Evolutionary conservation across 1,140 invertebrate genomes (phyloP), one percentile per base, ranked within the genome.

Genomic region (Chelonus insularis): DNA sequence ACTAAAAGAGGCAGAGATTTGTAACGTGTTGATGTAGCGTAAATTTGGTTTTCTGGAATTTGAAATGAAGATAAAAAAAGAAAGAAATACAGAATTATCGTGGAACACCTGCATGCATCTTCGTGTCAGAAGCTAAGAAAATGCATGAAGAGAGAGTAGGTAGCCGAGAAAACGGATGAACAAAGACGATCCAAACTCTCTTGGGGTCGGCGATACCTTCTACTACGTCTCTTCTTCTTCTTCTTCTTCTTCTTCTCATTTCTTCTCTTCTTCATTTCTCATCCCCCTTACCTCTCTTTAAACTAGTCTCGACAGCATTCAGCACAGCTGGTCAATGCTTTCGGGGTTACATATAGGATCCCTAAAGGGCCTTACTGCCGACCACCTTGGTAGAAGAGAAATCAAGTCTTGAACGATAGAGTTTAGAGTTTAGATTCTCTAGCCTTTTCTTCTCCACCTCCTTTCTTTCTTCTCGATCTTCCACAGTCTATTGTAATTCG

Each of bases 301-400:
- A 12, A 34, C n/a, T n/a, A 32, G 6, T 12, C 25, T 34, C 4
- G 29, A 20, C 21, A 21, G 34, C 52, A 37, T 37, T 34, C 9
- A 55, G 20, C 36, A 55, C 52, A 55, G 52, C 34, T 55, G 52
- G 52, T 39, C 34, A 55, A 55, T 55, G 52, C 52, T 55, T 55
- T 55, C 34, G 36, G 34, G 34, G 36, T 34, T 52, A 52, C 32
- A 18, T 5, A 12, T 12, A 4, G n/a, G 3, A 18, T n/a, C 50
- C 14, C 25, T 14, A 12, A 4, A 12, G 50, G 29, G 25, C 32
- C 50, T 52, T 50, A 32, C 47, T 50, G n/a, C 12, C 50, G 50
- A 52, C 50, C 50, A 52, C 50, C 50, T 48, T 23, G 50, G 25
- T n/a, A 36, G 32, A 52, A 16, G 23, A 50, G 14, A 43, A 43